Percentiles rank a stretch among this genome's conserved stretches.
Evolutionary conservation across 2,888 invertebrate species (phyloP).

Genomic region (Cylindroiulus punctatus): DNA sequence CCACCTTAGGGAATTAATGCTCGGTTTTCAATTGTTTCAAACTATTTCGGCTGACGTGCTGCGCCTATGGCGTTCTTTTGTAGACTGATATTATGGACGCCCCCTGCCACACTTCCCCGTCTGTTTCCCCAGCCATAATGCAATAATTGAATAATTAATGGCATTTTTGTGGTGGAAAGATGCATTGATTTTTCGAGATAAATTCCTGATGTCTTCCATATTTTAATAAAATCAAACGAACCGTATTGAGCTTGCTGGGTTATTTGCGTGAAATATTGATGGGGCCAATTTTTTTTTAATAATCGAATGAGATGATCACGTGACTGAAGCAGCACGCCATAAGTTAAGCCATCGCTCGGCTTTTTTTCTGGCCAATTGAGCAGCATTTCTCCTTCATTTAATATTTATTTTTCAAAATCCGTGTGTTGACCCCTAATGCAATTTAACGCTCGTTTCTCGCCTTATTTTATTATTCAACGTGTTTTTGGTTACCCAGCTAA

Average conservation of each 20-base stretch:
- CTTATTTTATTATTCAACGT: conserved; percentile 17
- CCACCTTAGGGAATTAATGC: conserved; percentile 15
- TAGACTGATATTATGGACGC: not conserved
- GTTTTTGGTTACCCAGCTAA: conserved; percentile 10
- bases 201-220: not conserved
- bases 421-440: conserved; percentile 22
- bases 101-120: not conserved
- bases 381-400: not conserved
- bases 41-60: not conserved
- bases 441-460: not conserved
- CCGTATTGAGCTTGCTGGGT: not conserved
- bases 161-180: not conserved
- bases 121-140: not conserved
- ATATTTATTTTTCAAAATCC: conserved; percentile 36
- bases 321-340: not conserved
- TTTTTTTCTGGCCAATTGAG: not conserved
- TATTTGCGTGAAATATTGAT: not conserved
- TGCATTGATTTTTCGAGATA: not conserved
- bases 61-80: not conserved
- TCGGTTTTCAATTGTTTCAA: not conserved
- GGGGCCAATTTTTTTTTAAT: not conserved
- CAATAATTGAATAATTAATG: conserved; percentile 5
- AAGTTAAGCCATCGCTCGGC: not conserved
- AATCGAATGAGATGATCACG: not conserved
- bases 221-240: not conserved